These are phyloP conservation scores for Saturnia japonica DNA, from an alignment of 2,888 invertebrate species.

Conservation along the genomic window DNA sequence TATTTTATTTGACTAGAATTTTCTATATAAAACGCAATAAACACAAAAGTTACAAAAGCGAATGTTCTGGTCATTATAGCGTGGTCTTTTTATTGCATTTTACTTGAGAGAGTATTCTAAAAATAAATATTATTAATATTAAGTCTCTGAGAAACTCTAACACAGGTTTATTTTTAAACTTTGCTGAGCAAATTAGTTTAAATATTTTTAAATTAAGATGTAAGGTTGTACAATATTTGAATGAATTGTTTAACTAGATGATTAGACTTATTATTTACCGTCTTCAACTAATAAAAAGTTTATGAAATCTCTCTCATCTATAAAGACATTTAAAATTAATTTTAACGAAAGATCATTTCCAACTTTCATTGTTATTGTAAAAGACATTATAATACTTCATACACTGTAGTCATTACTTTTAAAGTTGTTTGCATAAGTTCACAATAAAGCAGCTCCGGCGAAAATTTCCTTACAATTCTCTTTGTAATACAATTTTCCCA, in stretches of 20 bases:
- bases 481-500: neutral
- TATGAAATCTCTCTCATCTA: neutral
- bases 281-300: too few relatives aligned
- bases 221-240: too few relatives aligned
- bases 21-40: neutral
- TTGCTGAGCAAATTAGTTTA: too few relatives aligned
- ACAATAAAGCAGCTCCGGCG: neutral
- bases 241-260: too few relatives aligned
- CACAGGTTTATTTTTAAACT: too few relatives aligned
- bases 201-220: too few relatives aligned
- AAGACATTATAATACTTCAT: neutral
- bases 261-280: too few relatives aligned
- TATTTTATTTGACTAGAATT: neutral
- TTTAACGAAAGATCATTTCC: neutral
- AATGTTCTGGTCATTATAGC: neutral
- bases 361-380: neutral
- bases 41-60: neutral
- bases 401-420: neutral
- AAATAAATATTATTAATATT: too few relatives aligned
- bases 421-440: conserved; percentile 7
- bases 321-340: neutral
- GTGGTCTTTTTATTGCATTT: neutral
- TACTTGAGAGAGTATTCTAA: neutral
- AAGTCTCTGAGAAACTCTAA: too few relatives aligned
- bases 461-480: conserved; percentile 8